Evolutionary conservation across 2,797 vertebrate species (phyloP), one percentile per base, ranked within the genome.

Genomic region (Glossophaga mutica): DNA sequence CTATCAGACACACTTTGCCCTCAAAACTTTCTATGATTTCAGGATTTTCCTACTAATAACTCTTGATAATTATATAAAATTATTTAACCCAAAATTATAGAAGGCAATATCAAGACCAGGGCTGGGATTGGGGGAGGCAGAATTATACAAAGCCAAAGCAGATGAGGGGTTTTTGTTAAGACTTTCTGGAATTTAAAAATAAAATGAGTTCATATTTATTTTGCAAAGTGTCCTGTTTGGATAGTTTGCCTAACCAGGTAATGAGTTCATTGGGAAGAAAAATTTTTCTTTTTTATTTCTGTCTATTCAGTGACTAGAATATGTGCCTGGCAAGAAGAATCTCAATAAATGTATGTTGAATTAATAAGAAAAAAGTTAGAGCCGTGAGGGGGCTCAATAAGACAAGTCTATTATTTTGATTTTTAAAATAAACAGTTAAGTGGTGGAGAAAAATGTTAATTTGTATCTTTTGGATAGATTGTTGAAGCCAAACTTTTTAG

Each of bases 381-480:
- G 55, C 19, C 87, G 0, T 57, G 10, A 84, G 83, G 32, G 57
- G 6, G 18, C 29, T 87, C n/a, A 52, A 57, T 12, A 26, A 87
- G 87, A 83, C 4, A 67, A 4, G 0, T 19, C 14, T 74, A 46
- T 50, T 83, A 44, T 67, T 84, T 37, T 46, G 22, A 65, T 73
- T 73, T 95, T 67, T 68, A 46, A 89, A 92, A 88, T 79, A 12
- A 57, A 46, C 32, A 92, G 90, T 78, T 91, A 86, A 87, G 14
- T 81, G 32, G 90, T 70, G 26, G 8, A 62, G 44, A 90, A 65
- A 92, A 88, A 71, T n/a, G 34, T 55, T 62, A 65, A 55, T 55
- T 86, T 42, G 2, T 5, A 70, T 55, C 29, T 91, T 94, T 94
- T 70, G 48, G 11, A 82, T 42, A 96, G 32, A 71, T 68, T 91